phyloP scores from a whole-genome alignment of 2,113 vertebrate species.

The Epinephelus moara region DNA sequence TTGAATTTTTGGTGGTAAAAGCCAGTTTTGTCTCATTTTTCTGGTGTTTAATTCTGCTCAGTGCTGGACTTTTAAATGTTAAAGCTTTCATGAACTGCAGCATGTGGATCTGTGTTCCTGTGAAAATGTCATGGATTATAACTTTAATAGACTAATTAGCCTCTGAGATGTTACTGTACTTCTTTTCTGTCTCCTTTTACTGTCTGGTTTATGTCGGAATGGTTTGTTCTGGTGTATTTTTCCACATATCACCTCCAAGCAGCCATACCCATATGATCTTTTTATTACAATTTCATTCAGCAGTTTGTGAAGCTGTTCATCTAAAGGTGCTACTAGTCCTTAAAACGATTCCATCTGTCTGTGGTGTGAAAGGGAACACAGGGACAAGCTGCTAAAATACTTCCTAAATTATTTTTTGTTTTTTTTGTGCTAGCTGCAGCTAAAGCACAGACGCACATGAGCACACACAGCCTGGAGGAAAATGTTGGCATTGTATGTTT shows the following conservation, averaged over 20 bases:
- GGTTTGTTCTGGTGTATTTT: neutral
- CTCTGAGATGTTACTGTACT: neutral
- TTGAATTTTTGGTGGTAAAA: neutral
- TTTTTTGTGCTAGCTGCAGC: neutral
- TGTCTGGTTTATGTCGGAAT: neutral
- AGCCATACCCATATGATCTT: neutral
- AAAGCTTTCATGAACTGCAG: neutral
- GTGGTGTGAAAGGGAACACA: neutral
- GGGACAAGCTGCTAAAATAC: neutral
- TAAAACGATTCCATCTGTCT: neutral
- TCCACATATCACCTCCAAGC: neutral
- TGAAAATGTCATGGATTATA: neutral
- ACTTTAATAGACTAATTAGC: neutral
- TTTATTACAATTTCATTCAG: neutral
- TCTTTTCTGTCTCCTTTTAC: neutral
- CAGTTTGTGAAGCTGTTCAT: neutral
- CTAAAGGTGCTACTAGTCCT: neutral
- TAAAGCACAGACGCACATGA: neutral
- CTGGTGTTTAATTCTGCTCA: neutral
- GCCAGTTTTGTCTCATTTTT: neutral
- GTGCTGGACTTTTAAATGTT: neutral
- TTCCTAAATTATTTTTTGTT: neutral
- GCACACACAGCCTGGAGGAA: too few species aligned
- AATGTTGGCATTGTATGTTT: too few species aligned
- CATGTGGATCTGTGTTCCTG: neutral